Percentiles rank a stretch among this genome's conserved stretches.
Conservation (phyloP, 2,797 vertebrate genomes). For the Acipenser ruthenus region DNA sequence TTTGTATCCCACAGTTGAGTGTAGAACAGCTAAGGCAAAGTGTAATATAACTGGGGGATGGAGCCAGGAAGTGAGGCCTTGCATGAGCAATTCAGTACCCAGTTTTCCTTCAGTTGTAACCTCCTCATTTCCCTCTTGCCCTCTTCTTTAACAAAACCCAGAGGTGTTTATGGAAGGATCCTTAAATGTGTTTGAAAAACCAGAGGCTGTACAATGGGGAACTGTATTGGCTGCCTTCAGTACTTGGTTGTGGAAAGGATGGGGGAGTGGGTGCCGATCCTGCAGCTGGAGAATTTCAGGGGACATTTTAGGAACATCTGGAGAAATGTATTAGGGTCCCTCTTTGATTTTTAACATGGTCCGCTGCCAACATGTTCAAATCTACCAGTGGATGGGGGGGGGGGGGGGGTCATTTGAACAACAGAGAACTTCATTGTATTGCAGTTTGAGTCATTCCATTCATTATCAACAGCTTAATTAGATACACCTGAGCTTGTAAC, state of each 20-base stretch:
- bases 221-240: conserved; percentile 14
- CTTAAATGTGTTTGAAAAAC: conserved; percentile 43
- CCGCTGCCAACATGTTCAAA: conserved; percentile 52
- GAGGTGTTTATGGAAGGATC: conserved; percentile 35
- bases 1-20: no score
- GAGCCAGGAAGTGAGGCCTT: no score
- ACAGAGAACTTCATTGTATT: conserved; percentile 45
- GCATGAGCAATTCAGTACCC: no score
- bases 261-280: conserved; percentile 19
- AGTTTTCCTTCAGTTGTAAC: no score
- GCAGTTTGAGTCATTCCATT: conserved; percentile 42
- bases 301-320: conserved; percentile 65
- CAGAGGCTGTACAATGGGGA: conserved; percentile 45
- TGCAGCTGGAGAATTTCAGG: conserved; percentile 68
- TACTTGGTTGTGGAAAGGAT: conserved; percentile 4
- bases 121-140: background rate
- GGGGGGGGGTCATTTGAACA: conserved; percentile 19
- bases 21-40: no score
- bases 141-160: background rate
- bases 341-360: conserved; percentile 44
- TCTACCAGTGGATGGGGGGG: conserved; percentile 24
- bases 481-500: conserved; percentile 53
- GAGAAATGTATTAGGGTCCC: conserved; percentile 59
- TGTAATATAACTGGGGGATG: no score
- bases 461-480: conserved; percentile 60